These are phyloP conservation scores for Sebastiscus tertius DNA, from an alignment of 2,797 vertebrate genomes.

Conservation along the genomic window DNA sequence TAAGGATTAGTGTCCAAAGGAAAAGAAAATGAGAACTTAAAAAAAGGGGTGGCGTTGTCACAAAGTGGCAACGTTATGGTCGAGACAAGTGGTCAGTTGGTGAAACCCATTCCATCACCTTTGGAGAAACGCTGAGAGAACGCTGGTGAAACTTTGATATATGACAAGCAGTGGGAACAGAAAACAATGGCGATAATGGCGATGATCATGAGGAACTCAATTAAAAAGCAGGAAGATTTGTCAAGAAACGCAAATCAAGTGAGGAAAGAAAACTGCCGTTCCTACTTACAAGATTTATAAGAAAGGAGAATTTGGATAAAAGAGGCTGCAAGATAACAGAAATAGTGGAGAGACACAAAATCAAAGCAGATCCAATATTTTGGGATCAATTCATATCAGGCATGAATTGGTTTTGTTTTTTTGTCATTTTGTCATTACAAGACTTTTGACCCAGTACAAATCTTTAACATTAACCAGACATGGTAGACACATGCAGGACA, in stretches of 20 bases:
- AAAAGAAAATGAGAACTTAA: slow-evolving; percentile 56
- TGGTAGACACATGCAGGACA: slow-evolving; percentile 78
- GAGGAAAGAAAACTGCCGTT: slow-evolving; percentile 90
- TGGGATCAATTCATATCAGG: slow-evolving; percentile 82
- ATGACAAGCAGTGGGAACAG: slow-evolving; percentile 78
- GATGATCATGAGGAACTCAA: slow-evolving; percentile 82
- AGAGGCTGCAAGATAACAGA: slow-evolving; percentile 99
- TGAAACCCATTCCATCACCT: slow-evolving; percentile 77
- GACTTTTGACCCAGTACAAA: slow-evolving; percentile 67
- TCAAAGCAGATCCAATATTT: slow-evolving; percentile 92
- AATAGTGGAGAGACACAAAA: slow-evolving; percentile 99
- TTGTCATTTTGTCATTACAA: slow-evolving; percentile 69
- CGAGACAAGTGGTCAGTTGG: slow-evolving; percentile 75
- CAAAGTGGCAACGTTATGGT: slow-evolving; percentile 75
- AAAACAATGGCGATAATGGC: slow-evolving; percentile 77
- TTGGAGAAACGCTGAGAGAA: slow-evolving; percentile 79
- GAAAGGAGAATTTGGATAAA: slow-evolving; percentile 99
- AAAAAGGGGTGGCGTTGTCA: slow-evolving; percentile 66
- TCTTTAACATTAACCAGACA: slow-evolving; percentile 74
- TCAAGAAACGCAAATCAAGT: slow-evolving; percentile 92
- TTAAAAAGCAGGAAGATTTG: slow-evolving; percentile 84
- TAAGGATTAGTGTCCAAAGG: slow-evolving; percentile 70
- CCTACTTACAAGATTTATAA: slow-evolving; percentile 99
- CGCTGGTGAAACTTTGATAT: slow-evolving; percentile 83
- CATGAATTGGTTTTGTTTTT: slow-evolving; percentile 67